Evolutionary conservation across 2,888 invertebrate genomes (phyloP).

Genomic region (Zygothrica quintamaculata): DNA sequence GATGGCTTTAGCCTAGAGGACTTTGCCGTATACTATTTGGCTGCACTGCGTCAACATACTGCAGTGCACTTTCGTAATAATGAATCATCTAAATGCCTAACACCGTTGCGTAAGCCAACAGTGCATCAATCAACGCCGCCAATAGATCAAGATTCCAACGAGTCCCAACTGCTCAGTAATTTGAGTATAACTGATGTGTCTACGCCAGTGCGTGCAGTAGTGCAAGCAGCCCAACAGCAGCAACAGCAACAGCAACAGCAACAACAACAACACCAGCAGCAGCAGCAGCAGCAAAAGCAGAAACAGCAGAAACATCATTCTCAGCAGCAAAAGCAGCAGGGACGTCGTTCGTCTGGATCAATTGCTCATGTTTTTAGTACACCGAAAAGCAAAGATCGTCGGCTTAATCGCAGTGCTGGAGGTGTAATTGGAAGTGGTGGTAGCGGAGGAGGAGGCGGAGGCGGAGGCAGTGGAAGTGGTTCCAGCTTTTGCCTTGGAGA

Average conservation of each 20-base stretch:
- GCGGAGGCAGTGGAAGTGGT: constrained; percentile 38
- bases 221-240: constrained; percentile 13
- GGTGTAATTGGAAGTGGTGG: too few relatives aligned
- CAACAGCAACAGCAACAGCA: constrained; percentile 26
- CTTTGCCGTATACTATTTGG: constrained; percentile 87
- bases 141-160: not conserved
- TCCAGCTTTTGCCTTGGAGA: constrained; percentile 81
- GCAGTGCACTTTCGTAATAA: constrained; percentile 84
- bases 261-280: constrained; percentile 38
- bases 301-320: constrained; percentile 23
- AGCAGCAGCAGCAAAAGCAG: constrained; percentile 28
- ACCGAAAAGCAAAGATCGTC: constrained; percentile 52
- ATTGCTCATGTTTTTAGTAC: constrained; percentile 54
- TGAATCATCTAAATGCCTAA: constrained; percentile 67
- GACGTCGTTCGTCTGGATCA: constrained; percentile 30
- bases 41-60: constrained; percentile 86
- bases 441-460: too few relatives aligned
- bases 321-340: constrained; percentile 31
- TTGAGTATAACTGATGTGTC: constrained; percentile 44
- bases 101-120: constrained; percentile 49
- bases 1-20: constrained; percentile 82
- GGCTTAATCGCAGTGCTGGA: constrained; percentile 43
- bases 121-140: too few relatives aligned
- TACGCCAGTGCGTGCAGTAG: constrained; percentile 54
- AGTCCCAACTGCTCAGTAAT: constrained; percentile 29